Evolutionary conservation across 2,888 invertebrate genomes (phyloP).

Genomic region (Cataglyphis cursor): DNA sequence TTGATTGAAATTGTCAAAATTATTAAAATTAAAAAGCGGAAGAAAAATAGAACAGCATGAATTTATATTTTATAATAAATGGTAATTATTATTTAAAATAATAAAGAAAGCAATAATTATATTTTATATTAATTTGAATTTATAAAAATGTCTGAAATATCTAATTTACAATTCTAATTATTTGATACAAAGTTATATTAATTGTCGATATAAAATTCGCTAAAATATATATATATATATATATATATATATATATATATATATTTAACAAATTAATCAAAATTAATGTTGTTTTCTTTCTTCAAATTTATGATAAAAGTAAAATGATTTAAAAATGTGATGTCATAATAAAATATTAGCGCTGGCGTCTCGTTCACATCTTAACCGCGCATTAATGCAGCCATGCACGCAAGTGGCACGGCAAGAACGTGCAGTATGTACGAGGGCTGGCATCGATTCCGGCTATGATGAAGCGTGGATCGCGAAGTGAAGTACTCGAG

Average conservation of each 20-base stretch:
- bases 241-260: not conserved
- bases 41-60: not conserved
- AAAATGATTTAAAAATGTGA: constrained; percentile 1
- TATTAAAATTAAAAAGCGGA: not conserved
- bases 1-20: not conserved
- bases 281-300: not conserved
- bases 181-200: not conserved
- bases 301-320: not conserved
- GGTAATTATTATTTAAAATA: not conserved
- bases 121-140: not conserved
- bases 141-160: not conserved
- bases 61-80: not conserved
- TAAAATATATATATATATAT: not conserved
- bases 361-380: constrained; percentile 20
- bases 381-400: constrained; percentile 42
- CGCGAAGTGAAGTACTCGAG: constrained; percentile 44
- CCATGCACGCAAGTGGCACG: constrained; percentile 22
- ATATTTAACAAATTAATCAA: not conserved
- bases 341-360: constrained; percentile 12
- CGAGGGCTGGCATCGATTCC: constrained; percentile 68
- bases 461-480: constrained; percentile 59
- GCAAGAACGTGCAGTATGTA: constrained; percentile 31
- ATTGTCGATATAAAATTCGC: not conserved
- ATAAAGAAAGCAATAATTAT: not conserved
- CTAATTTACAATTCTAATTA: not conserved